Evolutionary conservation across 1,140 invertebrate species (phyloP), one percentile per base, ranked within the genome.

Genomic region (Triops longicaudatus): DNA sequence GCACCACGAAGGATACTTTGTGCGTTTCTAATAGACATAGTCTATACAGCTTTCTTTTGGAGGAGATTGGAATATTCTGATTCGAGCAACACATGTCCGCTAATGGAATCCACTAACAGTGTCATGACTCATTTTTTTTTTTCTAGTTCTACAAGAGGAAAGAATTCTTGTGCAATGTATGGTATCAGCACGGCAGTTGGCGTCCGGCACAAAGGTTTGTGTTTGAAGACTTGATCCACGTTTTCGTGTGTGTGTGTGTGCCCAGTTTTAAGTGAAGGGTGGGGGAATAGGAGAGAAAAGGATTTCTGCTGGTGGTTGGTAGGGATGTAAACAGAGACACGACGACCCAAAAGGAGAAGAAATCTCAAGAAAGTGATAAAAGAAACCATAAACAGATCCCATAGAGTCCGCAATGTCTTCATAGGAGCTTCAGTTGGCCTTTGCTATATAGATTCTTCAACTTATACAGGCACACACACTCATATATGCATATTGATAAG

Each of bases 401-500:
- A 63, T 37, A 37, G 31, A 63, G 50, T 22, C 14, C 14, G 22
- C 10, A 63, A 63, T 63, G 50, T 63, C 50, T 63, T 63, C 50
- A 63, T 63, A 63, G 14, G 50, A n/a, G 50, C 50, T 37, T 37
- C 31, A 37, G 31, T 37, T 37, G 31, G n/a, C 22, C 22, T 22
- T 22, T 63, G 50, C 17, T 63, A 63, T 63, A 63, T 63, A 63
- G 14, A 63, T 63, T 17, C 22, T n/a, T 63, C 3, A n/a, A 22
- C 50, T 63, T 63, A 22, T 63, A 37, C 31, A 37, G 31, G 31
- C 31, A 37, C 31, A 37, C 31, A 37, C 50, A 63, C 17, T 17
- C 50, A 63, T 63, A 63, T 63, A 63, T 63, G 50, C 50, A 63
- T 63, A 63, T 63, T 63, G 50, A 63, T 63, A 63, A 63, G 50